These are phyloP conservation scores for Pseudomyrmex pallidus DNA, from an alignment of 1,140 invertebrate species.

Conservation along the genomic window DNA sequence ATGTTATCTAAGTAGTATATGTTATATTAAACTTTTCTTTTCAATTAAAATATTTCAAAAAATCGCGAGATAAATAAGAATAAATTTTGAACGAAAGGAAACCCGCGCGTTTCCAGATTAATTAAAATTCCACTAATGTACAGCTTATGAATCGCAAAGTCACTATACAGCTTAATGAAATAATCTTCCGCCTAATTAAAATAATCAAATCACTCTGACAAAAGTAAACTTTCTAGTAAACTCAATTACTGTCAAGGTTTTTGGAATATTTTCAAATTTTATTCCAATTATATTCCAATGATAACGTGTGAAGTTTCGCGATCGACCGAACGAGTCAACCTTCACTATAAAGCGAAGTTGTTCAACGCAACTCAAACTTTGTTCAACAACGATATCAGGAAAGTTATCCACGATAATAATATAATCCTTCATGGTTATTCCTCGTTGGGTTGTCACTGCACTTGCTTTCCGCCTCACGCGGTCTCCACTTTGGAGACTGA, in stretches of 20 bases:
- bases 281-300: background rate
- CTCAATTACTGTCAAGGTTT: conserved; percentile 3
- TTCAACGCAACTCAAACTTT: background rate
- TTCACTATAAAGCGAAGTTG: conserved; percentile 14
- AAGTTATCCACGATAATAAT: conserved; percentile 16
- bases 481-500: conserved; percentile 23
- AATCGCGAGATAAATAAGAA: too few species aligned
- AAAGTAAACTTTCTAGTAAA: background rate
- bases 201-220: background rate
- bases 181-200: background rate
- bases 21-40: too few species aligned
- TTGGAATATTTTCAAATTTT: background rate
- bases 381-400: background rate
- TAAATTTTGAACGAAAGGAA: too few species aligned
- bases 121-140: background rate
- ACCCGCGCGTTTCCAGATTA: background rate
- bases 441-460: conserved; percentile 59
- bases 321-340: background rate
- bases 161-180: background rate
- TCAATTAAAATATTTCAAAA: too few species aligned
- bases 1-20: too few species aligned
- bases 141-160: background rate
- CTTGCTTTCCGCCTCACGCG: background rate
- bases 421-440: conserved; percentile 47
- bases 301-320: conserved; percentile 6